Evolutionary conservation across 2,888 invertebrate species (phyloP).

Genomic region (Drosophila siamana): DNA sequence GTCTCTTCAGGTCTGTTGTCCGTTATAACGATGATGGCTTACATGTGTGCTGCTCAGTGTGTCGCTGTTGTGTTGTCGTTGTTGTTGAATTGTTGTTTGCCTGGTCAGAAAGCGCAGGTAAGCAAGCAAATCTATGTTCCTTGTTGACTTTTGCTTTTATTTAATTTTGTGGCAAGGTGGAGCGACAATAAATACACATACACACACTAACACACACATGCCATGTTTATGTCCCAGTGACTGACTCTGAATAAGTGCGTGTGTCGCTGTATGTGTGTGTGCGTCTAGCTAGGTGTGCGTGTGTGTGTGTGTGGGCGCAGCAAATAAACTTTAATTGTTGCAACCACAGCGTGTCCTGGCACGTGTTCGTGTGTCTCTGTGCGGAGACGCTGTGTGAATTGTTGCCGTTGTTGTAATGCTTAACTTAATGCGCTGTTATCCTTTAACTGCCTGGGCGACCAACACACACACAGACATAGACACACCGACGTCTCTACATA

Average conservation of each 20-base stretch:
- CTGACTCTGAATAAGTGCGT: constrained; percentile 8
- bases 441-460: constrained; percentile 77
- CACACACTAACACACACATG: constrained; percentile 72
- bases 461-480: constrained; percentile 37
- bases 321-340: constrained; percentile 82
- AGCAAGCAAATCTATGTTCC: constrained; percentile 79
- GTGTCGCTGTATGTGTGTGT: constrained; percentile 9
- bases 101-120: constrained; percentile 69
- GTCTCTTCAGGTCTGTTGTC: constrained; percentile 55
- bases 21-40: constrained; percentile 75
- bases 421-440: constrained; percentile 81
- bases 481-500: constrained; percentile 22
- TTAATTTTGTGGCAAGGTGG: constrained; percentile 77
- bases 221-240: constrained; percentile 18
- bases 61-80: constrained; percentile 25
- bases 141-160: constrained; percentile 80
- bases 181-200: constrained; percentile 74
- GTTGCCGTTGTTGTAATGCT: constrained; percentile 73
- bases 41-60: constrained; percentile 59
- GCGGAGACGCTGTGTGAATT: constrained; percentile 39
- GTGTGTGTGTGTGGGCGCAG: constrained; percentile 61
- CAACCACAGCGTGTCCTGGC: constrained; percentile 75
- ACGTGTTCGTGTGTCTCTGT: constrained; percentile 67
- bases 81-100: constrained; percentile 68
- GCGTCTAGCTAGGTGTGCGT: constrained; percentile 10